Base-by-base conservation (phyloP, 2,797 vertebrate genomes). In the Apodemus agrarius region DNA sequence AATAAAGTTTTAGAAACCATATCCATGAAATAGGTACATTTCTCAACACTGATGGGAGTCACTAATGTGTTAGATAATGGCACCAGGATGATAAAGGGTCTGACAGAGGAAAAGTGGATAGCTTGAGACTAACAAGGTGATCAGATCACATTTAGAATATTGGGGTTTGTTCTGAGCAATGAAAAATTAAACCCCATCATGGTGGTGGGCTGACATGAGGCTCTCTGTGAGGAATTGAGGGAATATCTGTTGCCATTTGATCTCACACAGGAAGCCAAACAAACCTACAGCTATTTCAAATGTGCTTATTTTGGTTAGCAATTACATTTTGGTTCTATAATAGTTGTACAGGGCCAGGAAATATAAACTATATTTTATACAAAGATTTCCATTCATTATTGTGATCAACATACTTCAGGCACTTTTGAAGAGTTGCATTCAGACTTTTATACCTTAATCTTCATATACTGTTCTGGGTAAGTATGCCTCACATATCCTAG, bases 101-200 rank as follows among this genome's bases (percentile, higher is more conserved):
- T 92, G 81, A 94, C 91, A 96, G 81, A 95, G 74, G 67, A 88
- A 93, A 84, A 96, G 89, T 34, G 9, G 9, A 93, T 91, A 89
- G 37, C n/a, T 40, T 89, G 74, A 90, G 94, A 93, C 80, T 92
- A 94, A 93, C 63, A 95, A 79, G 65, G 46, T 79, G 43, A 79
- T 85, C 67, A 89, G 92, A 90, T 90, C 46, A 37, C 22, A 84
- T 82, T 88, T 92, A 22, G 76, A 94, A 96, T 76, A 91, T 14
- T 90, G 43, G 37, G 31, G 61, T 96, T 96, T 89, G 16, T 91
- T 90, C 52, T 79, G 34, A 54, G 59, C 65, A 95, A 92, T 65
- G 95, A 65, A 31, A 96, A 81, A 88, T 74, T 88, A 67, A 93
- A 82, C 57, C 83, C 13, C 8, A 75, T 78, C 46, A 24, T n/a